These are phyloP conservation scores for Ceratina australensis DNA, from an alignment of 1,140 invertebrate species.

Conservation along the genomic window DNA sequence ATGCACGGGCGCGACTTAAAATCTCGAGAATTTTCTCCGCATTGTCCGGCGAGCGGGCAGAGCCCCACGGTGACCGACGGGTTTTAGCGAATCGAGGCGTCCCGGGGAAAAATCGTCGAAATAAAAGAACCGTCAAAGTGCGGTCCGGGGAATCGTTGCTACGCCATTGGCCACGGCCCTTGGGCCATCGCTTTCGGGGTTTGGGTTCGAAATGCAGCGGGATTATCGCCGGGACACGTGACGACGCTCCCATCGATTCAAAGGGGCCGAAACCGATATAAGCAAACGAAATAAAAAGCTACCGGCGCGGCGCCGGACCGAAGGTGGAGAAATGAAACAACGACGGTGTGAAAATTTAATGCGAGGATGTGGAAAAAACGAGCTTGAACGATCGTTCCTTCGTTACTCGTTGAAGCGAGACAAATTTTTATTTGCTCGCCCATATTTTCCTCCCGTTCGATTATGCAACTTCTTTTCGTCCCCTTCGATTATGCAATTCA, in stretches of 20 bases:
- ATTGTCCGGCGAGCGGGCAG: constrained; percentile 14
- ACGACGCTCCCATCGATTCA: constrained; percentile 40
- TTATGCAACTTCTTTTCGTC: too few species aligned
- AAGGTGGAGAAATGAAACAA: constrained; percentile 31
- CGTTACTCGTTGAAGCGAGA: too few species aligned
- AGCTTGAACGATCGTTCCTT: too few species aligned
- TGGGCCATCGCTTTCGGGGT: constrained; percentile 28
- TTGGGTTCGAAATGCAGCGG: constrained; percentile 25
- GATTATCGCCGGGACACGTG: constrained; percentile 47
- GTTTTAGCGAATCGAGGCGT: constrained; percentile 25
- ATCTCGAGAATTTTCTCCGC: constrained; percentile 36
- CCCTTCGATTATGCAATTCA: too few species aligned
- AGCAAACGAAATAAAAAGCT: constrained; percentile 41
- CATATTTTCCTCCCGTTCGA: too few species aligned
- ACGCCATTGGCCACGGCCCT: constrained; percentile 45
- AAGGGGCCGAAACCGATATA: constrained; percentile 42
- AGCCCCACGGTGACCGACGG: constrained; percentile 6
- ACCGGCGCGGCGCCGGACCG: background rate
- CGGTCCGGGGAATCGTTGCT: constrained; percentile 43
- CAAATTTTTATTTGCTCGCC: too few species aligned
- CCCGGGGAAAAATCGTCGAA: constrained; percentile 21
- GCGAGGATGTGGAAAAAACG: background rate
- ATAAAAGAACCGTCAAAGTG: constrained; percentile 41
- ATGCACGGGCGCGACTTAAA: constrained; percentile 34
- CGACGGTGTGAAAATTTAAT: background rate